Conservation (phyloP, 2,888 invertebrate genomes). For the Tyria jacobaeae region DNA sequence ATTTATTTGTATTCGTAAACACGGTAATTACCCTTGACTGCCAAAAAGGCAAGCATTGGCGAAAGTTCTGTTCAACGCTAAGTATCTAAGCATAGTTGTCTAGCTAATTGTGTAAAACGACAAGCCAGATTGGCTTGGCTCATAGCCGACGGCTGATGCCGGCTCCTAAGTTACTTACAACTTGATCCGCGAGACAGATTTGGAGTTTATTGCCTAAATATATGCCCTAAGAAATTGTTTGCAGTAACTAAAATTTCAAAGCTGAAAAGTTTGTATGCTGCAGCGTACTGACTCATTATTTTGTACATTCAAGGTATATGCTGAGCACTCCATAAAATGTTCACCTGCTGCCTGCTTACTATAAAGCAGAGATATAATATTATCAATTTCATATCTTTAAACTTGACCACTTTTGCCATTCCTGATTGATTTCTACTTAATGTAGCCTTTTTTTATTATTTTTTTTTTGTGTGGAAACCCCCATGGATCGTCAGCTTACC, state of each 20-base stretch:
- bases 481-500: no score
- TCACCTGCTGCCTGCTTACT: no score
- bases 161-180: slow-evolving; percentile 63
- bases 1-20: not conserved
- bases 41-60: slow-evolving; percentile 38
- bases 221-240: slow-evolving; percentile 5
- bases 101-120: slow-evolving; percentile 71
- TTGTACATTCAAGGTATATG: no score
- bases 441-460: no score
- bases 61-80: slow-evolving; percentile 24
- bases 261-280: not conserved
- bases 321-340: no score
- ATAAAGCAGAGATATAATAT: no score
- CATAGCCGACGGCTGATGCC: slow-evolving; percentile 58
- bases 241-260: not conserved
- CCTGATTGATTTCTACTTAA: no score
- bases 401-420: no score
- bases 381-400: no score
- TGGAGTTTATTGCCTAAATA: slow-evolving; percentile 9
- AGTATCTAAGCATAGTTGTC: slow-evolving; percentile 34
- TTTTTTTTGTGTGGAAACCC: no score
- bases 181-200: slow-evolving; percentile 48
- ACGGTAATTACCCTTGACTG: slow-evolving; percentile 15
- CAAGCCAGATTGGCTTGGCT: slow-evolving; percentile 67
- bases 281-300: not conserved